These are phyloP conservation scores for Dermatemys mawii DNA, from an alignment of 2,113 vertebrate genomes.

Conservation along the genomic window DNA sequence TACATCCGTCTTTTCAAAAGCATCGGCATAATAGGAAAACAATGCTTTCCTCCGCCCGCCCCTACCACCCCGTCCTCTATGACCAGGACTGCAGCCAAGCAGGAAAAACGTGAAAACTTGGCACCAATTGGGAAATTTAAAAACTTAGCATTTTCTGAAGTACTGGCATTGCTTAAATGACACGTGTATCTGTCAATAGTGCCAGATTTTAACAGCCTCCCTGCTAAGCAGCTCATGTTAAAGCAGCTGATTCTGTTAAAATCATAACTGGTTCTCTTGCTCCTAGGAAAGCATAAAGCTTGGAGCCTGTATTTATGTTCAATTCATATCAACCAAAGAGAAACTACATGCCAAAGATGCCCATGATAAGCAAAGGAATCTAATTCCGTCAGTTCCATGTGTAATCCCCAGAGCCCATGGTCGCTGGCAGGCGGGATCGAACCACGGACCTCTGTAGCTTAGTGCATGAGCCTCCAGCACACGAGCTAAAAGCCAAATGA, in stretches of 20 bases:
- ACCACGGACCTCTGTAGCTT: no score
- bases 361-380: background rate
- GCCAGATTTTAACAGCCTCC: background rate
- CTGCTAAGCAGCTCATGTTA: background rate
- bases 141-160: background rate
- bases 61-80: no score
- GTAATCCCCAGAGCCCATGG: no score
- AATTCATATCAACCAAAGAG: background rate
- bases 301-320: background rate
- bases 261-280: background rate
- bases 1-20: background rate
- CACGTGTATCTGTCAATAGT: background rate
- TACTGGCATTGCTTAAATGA: background rate
- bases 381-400: background rate
- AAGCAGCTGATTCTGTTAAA: background rate
- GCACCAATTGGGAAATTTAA: conserved; percentile 4
- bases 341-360: background rate
- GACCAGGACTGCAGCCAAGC: background rate
- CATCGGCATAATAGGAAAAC: background rate
- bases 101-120: background rate
- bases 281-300: background rate
- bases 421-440: no score
- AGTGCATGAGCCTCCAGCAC: no score
- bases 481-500: no score
- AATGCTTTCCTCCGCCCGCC: background rate